Evolutionary conservation across 2,888 invertebrate species (phyloP).

Genomic region (Alloscopus bannaensis): DNA sequence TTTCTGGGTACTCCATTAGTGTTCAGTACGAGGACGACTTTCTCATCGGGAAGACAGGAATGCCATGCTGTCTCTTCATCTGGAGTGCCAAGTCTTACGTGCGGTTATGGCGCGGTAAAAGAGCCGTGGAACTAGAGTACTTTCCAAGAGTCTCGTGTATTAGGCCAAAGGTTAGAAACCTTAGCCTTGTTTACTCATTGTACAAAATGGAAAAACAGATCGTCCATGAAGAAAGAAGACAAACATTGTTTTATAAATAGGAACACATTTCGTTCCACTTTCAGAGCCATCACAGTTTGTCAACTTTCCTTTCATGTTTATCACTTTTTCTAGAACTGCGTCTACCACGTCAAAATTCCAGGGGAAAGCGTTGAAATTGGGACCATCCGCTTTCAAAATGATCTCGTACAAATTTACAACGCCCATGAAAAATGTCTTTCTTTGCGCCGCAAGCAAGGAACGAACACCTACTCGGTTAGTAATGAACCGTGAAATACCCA

Average conservation of each 20-base stretch:
- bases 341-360: constrained; percentile 46
- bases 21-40: constrained; percentile 65
- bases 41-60: constrained; percentile 46
- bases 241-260: no score
- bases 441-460: constrained; percentile 46
- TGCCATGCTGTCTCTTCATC: constrained; percentile 25
- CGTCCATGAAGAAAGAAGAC: no score
- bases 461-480: constrained; percentile 50
- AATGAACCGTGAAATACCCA: not conserved
- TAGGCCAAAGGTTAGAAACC: constrained; percentile 53
- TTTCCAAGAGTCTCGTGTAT: constrained; percentile 41
- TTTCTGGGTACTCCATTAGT: constrained; percentile 58
- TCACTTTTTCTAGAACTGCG: constrained; percentile 45
- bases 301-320: constrained; percentile 4
- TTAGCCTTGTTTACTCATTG: not conserved
- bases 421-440: constrained; percentile 49
- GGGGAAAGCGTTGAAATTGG: constrained; percentile 26
- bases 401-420: constrained; percentile 48
- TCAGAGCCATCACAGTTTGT: no score
- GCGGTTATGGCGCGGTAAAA: constrained; percentile 36
- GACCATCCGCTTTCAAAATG: constrained; percentile 43
- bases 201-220: no score
- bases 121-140: constrained; percentile 55
- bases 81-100: constrained; percentile 33
- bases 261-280: no score